Conservation (phyloP, 2,113 vertebrate genomes). For the Cyprichromis sp. region DNA sequence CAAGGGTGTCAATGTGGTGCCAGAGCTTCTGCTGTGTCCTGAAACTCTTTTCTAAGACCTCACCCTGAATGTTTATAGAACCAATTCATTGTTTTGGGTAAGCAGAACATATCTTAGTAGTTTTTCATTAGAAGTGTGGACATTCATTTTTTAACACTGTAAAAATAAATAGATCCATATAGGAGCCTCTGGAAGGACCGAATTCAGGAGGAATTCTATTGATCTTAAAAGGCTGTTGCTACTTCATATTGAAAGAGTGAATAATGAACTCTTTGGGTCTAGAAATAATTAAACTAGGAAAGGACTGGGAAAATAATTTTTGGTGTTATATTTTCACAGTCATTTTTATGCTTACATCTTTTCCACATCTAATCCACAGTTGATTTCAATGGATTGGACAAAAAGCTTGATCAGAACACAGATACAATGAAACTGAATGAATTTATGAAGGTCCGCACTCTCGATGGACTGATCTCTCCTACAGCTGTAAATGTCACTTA, state of each 20-base stretch:
- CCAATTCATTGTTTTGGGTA: fast-evolving
- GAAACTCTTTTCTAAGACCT: not conserved
- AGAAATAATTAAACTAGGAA: not conserved
- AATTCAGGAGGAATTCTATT: not conserved
- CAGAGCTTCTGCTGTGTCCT: not conserved
- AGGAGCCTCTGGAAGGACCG: not conserved
- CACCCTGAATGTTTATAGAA: not conserved
- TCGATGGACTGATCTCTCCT: not conserved
- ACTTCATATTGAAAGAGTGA: not conserved
- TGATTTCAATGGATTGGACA: conserved; percentile 12
- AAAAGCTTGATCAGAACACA: not conserved
- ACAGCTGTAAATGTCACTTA: not conserved
- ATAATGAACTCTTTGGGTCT: not conserved
- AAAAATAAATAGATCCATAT: not conserved
- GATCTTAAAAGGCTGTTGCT: not conserved
- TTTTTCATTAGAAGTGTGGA: not conserved
- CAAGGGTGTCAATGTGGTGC: not conserved
- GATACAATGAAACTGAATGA: conserved; percentile 14
- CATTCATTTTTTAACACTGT: not conserved
- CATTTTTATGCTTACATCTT: not conserved
- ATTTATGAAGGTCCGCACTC: not conserved
- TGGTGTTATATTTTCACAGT: not conserved
- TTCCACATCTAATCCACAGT: not conserved
- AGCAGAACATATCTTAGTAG: not conserved
- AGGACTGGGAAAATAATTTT: not conserved